Conservation (phyloP, 2,888 invertebrate genomes). For the Odontocolon sp. region DNA sequence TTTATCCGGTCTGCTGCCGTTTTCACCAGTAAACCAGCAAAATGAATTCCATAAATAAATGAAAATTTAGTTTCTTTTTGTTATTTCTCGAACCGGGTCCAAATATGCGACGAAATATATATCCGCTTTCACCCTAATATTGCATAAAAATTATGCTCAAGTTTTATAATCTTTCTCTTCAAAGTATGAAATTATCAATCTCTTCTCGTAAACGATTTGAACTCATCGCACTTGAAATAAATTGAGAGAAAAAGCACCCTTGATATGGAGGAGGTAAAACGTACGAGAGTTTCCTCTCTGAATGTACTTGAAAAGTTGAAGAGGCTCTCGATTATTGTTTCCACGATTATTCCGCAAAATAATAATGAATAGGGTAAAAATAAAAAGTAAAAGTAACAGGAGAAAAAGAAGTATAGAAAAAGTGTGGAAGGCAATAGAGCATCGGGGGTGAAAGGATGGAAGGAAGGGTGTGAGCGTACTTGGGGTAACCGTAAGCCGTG, state of each 20-base stretch:
- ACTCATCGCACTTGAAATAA: not conserved
- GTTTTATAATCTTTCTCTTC: too few species aligned
- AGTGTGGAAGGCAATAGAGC: slow-evolving; percentile 12
- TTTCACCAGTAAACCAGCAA: not conserved
- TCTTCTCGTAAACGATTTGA: too few species aligned
- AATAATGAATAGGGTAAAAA: slow-evolving; percentile 18
- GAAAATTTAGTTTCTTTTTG: too few species aligned
- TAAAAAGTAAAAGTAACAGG: not conserved
- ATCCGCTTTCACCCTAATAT: too few species aligned
- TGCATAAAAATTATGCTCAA: too few species aligned
- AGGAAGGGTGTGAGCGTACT: slow-evolving; percentile 55
- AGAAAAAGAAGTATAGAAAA: not conserved
- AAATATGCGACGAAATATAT: too few species aligned
- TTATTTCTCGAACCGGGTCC: too few species aligned
- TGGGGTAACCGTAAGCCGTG: slow-evolving; percentile 60
- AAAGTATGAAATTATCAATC: too few species aligned
- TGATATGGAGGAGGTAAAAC: not conserved
- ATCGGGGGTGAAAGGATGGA: not conserved
- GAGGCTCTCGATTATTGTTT: slow-evolving; percentile 1
- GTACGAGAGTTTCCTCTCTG: not conserved
- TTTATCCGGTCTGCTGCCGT: not conserved
- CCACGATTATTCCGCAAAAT: slow-evolving; percentile 10
- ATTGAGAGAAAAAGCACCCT: not conserved
- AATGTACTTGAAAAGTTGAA: slow-evolving; percentile 5
- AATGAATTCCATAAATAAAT: not conserved